These are phyloP conservation scores for Harpagifer antarcticus DNA, from an alignment of 2,797 vertebrate genomes.

Conservation along the genomic window DNA sequence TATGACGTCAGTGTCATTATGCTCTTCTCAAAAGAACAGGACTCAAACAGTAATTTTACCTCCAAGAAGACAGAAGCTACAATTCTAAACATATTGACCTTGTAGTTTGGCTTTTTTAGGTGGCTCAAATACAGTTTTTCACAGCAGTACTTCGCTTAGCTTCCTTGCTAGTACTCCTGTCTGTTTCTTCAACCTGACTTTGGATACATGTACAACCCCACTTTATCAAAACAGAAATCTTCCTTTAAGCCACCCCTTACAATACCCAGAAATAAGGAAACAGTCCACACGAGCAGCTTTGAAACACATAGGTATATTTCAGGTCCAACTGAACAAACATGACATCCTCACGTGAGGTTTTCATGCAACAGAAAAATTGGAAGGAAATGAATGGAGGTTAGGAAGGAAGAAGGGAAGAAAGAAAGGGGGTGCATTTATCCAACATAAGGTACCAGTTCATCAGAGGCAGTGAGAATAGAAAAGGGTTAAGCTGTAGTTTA, in stretches of 20 bases:
- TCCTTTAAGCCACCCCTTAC: neutral
- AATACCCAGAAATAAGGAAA: conserved; percentile 42
- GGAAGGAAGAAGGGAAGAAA: conserved; percentile 35
- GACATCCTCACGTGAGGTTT: conserved; percentile 80
- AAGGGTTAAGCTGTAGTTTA: conserved; percentile 40
- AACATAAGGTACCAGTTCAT: conserved; percentile 71
- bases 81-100: no score
- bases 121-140: no score
- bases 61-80: no score
- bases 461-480: conserved; percentile 76
- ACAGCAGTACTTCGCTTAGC: no score
- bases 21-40: no score
- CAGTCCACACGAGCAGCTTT: conserved; percentile 67
- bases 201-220: no score
- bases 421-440: conserved; percentile 52
- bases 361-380: conserved; percentile 87
- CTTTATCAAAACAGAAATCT: no score
- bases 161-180: no score
- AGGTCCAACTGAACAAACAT: conserved; percentile 81
- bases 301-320: conserved; percentile 83
- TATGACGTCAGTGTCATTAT: no score
- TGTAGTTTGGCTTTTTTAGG: no score
- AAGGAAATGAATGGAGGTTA: conserved; percentile 27
- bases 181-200: no score
- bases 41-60: no score